A percentile compares a stretch with the other conserved stretches of the same genome.
Conservation (phyloP, 2,113 vertebrate species). For the Cyanistes caeruleus region DNA sequence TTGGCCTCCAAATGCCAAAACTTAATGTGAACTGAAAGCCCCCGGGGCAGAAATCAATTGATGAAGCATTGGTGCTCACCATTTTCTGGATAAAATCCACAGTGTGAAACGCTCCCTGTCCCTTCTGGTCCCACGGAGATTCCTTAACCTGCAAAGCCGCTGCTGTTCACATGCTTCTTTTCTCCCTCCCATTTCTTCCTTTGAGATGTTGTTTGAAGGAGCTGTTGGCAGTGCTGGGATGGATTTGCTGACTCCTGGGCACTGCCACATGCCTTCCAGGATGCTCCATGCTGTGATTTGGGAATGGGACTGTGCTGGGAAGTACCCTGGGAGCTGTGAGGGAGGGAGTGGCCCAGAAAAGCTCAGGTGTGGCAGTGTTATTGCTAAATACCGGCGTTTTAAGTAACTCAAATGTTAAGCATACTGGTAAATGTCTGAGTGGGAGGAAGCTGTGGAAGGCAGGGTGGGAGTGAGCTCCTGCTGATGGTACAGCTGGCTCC, state of each 20-base stretch:
- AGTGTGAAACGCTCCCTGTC: background rate
- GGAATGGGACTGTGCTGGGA: background rate
- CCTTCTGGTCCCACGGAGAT: background rate
- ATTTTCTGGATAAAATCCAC: background rate
- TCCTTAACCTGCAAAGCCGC: background rate
- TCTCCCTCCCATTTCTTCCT: background rate
- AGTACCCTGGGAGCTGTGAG: background rate
- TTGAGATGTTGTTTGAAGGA: background rate
- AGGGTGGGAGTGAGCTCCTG: background rate
- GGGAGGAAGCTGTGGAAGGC: background rate
- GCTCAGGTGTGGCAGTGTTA: background rate
- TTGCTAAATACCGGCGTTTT: background rate
- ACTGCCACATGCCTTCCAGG: background rate
- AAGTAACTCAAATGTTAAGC: background rate
- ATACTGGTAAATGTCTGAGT: background rate
- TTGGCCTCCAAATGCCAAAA: background rate
- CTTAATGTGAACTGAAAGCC: background rate
- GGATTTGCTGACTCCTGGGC: background rate
- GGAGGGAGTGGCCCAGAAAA: background rate
- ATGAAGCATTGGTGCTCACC: background rate
- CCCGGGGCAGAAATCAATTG: background rate
- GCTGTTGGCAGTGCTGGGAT: background rate
- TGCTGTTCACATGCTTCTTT: background rate
- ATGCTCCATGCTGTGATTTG: background rate
- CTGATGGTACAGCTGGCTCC: background rate